Base-by-base conservation (phyloP, 2,888 invertebrate species). In the Ferrisia virgata region DNA sequence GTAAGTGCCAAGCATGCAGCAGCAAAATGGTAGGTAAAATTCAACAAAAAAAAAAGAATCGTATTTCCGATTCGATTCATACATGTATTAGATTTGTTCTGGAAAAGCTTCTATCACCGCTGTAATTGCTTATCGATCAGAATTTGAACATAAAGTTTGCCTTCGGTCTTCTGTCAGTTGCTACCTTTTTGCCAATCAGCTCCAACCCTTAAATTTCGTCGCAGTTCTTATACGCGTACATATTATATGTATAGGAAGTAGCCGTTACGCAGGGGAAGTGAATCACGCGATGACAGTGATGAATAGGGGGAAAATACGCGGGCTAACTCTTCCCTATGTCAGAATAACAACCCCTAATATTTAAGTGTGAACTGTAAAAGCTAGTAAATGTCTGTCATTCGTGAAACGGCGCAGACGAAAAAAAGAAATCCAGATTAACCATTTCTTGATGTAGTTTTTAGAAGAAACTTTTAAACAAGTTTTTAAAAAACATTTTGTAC, bases 241-340 rank as follows among this genome's bases (percentile, higher is more conserved):
- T 58, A 81, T 36, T 58, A 64, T 64, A 82, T 64, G 25, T 64
- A 25, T 43, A 58, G 58, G 58, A 72, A 83, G 83, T 83, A 83
- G 83, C 83, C 83, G 72, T 76, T 83, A 76, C 40, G 72, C 33
- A 47, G 83, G 72, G 83, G 83, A 28, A 33, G 83, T 83, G 83
- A 83, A 83, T 83, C 83, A 83, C 83, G 83, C 83, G 83, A 83
- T 83, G 83, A 83, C 83, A 83, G 69, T 83, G 83, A 83, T 83
- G 83, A 83, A 83, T 83, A 83, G 83, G 83, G 83, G 83, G 76
- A 83, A 83, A 76, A 69, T 33, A 39, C 64, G 31, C 80, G 53
- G 13, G 25, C 39, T 39, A 64, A 82, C 58, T 43, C 53, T 81
- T 69, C 64, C 82, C 53, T 36, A 76, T 76, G 72, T 25, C 72